Evolutionary conservation across 2,797 vertebrate genomes (phyloP).

Genomic region (Galagoides demidoff): DNA sequence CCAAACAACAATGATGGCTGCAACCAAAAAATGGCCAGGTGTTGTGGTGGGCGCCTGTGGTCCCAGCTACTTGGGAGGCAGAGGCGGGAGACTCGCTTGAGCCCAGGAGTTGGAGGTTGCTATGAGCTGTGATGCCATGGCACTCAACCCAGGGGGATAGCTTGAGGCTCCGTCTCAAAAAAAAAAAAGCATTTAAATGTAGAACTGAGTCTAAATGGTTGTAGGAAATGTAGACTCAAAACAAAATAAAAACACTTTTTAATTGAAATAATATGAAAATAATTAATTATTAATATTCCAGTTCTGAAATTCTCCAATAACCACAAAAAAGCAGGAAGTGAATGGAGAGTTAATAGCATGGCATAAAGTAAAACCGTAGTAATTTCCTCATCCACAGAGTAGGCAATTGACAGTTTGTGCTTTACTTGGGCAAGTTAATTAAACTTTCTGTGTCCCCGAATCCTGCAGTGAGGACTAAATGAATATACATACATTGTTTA

Average conservation of each 20-base stretch:
- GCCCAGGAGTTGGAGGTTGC: no score
- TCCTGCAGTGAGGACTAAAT: not conserved
- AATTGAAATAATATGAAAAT: constrained; percentile 63
- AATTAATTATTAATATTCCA: constrained; percentile 64
- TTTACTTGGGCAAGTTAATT: constrained; percentile 32
- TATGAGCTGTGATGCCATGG: no score
- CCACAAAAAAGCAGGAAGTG: not conserved
- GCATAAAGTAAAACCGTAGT: not conserved
- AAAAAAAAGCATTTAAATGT: constrained; percentile 44
- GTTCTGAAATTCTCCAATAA: constrained; percentile 52
- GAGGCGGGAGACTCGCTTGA: no score
- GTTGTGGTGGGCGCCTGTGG: no score
- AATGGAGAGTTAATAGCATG: constrained; percentile 40
- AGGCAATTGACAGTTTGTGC: not conserved
- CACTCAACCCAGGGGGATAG: no score
- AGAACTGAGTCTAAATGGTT: constrained; percentile 7
- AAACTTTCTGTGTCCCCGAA: not conserved
- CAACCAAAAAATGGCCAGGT: no score
- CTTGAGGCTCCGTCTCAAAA: no score
- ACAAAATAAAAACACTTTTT: constrained; percentile 57
- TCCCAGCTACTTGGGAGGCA: no score
- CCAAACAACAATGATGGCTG: no score
- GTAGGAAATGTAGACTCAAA: constrained; percentile 39
- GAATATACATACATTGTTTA: not conserved
- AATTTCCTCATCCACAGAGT: not conserved